Evolutionary conservation across 2,888 invertebrate species (phyloP).

Genomic region (Formica aserva): DNA sequence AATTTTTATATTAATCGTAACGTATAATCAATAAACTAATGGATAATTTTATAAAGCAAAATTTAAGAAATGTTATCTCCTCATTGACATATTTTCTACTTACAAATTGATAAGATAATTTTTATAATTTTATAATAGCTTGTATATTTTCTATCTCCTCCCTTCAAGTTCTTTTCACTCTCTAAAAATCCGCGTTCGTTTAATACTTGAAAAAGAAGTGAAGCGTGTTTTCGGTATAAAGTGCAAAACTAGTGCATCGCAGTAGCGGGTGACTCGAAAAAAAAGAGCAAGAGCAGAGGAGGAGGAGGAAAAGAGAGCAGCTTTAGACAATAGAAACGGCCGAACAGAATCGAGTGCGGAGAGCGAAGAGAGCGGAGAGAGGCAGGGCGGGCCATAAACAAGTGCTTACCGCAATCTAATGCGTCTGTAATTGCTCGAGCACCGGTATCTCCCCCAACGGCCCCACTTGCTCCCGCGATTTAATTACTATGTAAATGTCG

Average conservation of each 20-base stretch:
- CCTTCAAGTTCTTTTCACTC: neutral
- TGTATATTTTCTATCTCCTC: neutral
- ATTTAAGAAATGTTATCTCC: neutral
- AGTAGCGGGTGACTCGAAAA: constrained; percentile 18
- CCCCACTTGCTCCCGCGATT: constrained; percentile 85
- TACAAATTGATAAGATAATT: neutral
- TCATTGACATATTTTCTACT: neutral
- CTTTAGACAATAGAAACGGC: constrained; percentile 56
- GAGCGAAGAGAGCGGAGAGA: constrained; percentile 67
- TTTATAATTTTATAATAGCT: neutral
- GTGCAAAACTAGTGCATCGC: constrained; percentile 47
- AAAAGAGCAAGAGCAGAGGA: neutral
- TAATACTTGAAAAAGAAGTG: constrained; percentile 30
- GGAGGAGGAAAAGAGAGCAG: constrained; percentile 25
- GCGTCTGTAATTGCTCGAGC: constrained; percentile 86
- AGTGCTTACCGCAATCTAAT: constrained; percentile 86
- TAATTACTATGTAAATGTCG: constrained; percentile 86
- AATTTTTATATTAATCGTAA: neutral
- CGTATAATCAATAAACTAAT: neutral
- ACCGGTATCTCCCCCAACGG: constrained; percentile 84
- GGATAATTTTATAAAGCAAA: neutral
- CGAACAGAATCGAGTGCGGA: constrained; percentile 72
- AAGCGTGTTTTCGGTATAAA: constrained; percentile 30
- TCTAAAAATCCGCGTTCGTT: constrained; percentile 3
- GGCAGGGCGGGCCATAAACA: constrained; percentile 74